Evolutionary conservation across 2,888 invertebrate species (phyloP), one percentile per base, ranked within the genome.

Genomic region (Drosophila recens): DNA sequence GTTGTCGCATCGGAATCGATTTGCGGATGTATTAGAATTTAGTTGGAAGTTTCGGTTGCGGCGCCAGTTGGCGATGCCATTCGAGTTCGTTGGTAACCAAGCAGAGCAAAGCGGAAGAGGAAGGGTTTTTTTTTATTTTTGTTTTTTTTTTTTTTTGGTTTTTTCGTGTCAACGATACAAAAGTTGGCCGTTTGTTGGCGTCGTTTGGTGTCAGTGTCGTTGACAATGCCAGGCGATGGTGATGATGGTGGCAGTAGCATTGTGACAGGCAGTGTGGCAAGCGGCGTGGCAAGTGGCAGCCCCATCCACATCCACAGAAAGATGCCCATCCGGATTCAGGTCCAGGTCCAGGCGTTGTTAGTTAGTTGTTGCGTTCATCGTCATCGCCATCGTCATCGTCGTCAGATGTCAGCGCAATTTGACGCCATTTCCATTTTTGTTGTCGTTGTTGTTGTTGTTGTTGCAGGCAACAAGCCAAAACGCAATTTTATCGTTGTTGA

Each of bases 351-450:
- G 67, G 46, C 67, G 52, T 17, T 52, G 66, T 72, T 64, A 59
- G 62, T 58, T 71, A 51, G 75, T 70, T 45, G 76, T 69, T 71
- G 69, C 40, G 58, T 57, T 58, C 66, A 59, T 48, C 59, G 67
- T 80, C 80, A 73, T 71, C 75, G 81, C 86, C 88, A 38, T 48
- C 30, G 48, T 15, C 88, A 38, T 48, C 30, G 48, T 87, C 88
- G 90, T 90, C 90, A 87, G 89, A 90, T 91, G 90, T 90, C 91
- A 90, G 85, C 81, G 86, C 89, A 90, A 91, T 91, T 90, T 90
- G 87, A 84, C 86, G 90, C 89, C 90, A 90, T 89, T 91, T 89
- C 81, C 89, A 90, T 90, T 89, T 83, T 58, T 63, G 75, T 63
- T 51, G 75, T 57, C 57, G 61, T 69, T 72, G 67, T 65, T 64